Evolutionary conservation across 2,113 vertebrate species (phyloP).

Genomic region (Dasypus novemcinctus): DNA sequence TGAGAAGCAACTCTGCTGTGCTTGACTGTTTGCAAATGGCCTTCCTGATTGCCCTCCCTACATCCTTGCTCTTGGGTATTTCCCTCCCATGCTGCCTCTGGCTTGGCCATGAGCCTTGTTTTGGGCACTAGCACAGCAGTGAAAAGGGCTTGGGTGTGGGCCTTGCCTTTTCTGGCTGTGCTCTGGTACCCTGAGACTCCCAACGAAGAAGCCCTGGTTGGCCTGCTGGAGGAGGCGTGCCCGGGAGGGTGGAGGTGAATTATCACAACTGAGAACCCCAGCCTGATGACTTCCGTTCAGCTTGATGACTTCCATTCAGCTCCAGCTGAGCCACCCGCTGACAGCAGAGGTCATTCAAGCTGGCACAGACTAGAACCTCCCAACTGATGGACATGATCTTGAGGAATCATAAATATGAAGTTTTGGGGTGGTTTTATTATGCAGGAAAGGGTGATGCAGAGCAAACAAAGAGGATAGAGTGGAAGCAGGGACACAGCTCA

Average conservation of each 20-base stretch:
- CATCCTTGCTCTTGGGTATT: rapidly evolving
- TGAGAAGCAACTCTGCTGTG: too few relatives aligned
- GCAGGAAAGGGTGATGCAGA: not conserved
- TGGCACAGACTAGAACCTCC: not conserved
- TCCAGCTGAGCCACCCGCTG: not conserved
- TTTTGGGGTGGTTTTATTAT: not conserved
- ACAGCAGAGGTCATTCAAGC: not conserved
- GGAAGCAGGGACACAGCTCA: not conserved
- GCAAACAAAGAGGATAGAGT: not conserved
- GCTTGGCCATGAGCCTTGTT: not conserved
- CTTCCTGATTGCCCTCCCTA: too few relatives aligned
- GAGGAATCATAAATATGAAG: not conserved
- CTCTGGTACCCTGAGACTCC: rapidly evolving
- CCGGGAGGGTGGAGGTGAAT: rapidly evolving
- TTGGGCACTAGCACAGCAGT: not conserved
- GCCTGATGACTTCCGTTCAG: too few relatives aligned
- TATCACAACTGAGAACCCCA: not conserved
- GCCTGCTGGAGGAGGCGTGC: rapidly evolving
- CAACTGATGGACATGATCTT: not conserved
- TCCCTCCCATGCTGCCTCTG: not conserved
- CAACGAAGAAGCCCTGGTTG: not conserved
- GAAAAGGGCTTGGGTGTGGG: rapidly evolving
- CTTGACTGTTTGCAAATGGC: rapidly evolving
- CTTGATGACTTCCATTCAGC: too few relatives aligned
- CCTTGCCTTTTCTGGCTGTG: too few relatives aligned